Evolutionary conservation across 2,797 vertebrate genomes (phyloP), one percentile per base, ranked within the genome.

Genomic region (Echiichthys vipera): DNA sequence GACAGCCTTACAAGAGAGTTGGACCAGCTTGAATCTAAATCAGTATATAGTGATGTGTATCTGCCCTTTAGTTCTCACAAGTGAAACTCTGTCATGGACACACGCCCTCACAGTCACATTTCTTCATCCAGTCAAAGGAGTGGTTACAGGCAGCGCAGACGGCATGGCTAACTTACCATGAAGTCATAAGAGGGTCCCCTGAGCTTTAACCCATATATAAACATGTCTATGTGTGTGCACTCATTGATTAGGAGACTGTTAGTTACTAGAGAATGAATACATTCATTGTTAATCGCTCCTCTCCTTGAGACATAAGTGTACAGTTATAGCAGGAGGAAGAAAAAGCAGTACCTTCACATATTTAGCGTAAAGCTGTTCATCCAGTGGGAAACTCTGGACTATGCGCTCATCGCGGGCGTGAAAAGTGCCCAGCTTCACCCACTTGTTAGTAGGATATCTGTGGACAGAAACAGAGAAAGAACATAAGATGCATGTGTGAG

Each of bases 301-400:
- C 2, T 37, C 25, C 49, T 43, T 15, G 17, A 53, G 37, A 18
- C 18, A 46, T 25, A 18, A 10, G 10, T 27, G 27, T 22, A 24
- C 13, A 27, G 30, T 20, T 29, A 18, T 1, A 22, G 25, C 20
- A 69, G 24, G 2, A 49, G 24, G 18, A 25, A 51, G 8, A 64
- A 53, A 29, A 55, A 10, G 7, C 7, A 36, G 40, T 89, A 99
- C 98, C 97, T 99, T 99, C 72, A 98, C 95, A 47, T 98, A 99
- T 97, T 99, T 99, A 71, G 98, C 97, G 80, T 98, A 99, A 91
- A 98, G 96, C 93, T 99, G 98, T 32, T 99, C 97, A 84, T 99
- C 97, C 88, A 99, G 91, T 39, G 97, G 97, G 83, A 99, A 99
- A 81, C 97, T 99, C 92, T 99, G 98, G 39, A 99, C 96, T 24